Conservation (phyloP, 1,140 invertebrate genomes). For the Temnothorax curvispinosus region DNA sequence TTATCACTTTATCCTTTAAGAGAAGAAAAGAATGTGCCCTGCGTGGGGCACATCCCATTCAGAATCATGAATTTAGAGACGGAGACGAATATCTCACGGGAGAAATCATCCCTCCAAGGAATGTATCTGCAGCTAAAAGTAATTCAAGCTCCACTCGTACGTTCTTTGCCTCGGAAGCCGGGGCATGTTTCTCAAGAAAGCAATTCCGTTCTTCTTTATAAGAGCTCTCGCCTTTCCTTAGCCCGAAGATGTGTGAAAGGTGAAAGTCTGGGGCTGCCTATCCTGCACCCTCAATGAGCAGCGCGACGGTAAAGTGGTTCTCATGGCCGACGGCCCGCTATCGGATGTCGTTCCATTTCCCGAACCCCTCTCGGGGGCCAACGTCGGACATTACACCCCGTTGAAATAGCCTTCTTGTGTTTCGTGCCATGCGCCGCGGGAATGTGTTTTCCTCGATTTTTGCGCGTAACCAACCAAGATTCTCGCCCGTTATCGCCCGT, state of each 20-base stretch:
- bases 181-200: conserved; percentile 54
- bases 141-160: conserved; percentile 35
- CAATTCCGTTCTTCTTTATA: conserved; percentile 49
- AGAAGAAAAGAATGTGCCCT: background rate
- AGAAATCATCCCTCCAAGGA: conserved; percentile 28
- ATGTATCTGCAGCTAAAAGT: conserved; percentile 34
- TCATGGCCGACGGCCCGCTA: conserved; percentile 25
- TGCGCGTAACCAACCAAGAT: background rate
- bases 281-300: conserved; percentile 7
- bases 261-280: conserved; percentile 7
- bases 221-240: conserved; percentile 10
- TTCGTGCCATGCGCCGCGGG: background rate
- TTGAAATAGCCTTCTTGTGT: conserved; percentile 54
- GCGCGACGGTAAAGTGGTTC: conserved; percentile 27
- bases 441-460: background rate
- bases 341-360: conserved; percentile 67
- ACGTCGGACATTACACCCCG: conserved; percentile 34
- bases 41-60: background rate
- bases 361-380: background rate
- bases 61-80: conserved; percentile 35
- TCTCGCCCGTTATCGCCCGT: conserved; percentile 9
- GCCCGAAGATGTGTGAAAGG: conserved; percentile 25
- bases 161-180: conserved; percentile 49
- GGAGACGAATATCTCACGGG: conserved; percentile 9
- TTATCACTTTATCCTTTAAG: background rate